Evolutionary conservation across 2,797 vertebrate species (phyloP), one percentile per base, ranked within the genome.

Genomic region (Diceros bicornis): DNA sequence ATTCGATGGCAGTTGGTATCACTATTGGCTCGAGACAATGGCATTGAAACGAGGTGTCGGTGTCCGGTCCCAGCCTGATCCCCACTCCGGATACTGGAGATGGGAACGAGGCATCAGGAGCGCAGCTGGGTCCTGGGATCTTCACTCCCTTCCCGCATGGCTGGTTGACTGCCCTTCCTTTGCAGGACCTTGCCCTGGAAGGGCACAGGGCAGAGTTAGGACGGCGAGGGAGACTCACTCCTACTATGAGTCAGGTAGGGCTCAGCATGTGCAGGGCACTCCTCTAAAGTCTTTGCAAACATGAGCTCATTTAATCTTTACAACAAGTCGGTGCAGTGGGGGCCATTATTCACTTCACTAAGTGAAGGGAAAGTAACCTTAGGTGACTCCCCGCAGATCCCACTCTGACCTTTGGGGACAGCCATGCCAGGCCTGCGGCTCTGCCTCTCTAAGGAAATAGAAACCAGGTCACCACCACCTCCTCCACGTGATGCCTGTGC

Each of bases 41-140:
- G 41, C 12, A 17, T 1, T 17, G 12, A 44, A 34, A 69, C 37
- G 41, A 18, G 34, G 27, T 13, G 8, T 4, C 50, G 0, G 47
- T 21, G 27, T 21, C 21, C 9, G 62, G n/a, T n/a, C 66, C 69
- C 7, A 25, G 37, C 23, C 61, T 32, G 34, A 3, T 29, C 77
- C 55, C 47, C 4, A 0, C 32, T 68, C 25, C 12, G 82, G 25
- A 29, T 2, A 12, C 10, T 12, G 2, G 1, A 61, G n/a, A 55
- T 6, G 2, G 32, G 34, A 12, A 18, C 0, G 0, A n/a, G 34
- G 83, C 32, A 55, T 41, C 7, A 0, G 25, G 12, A 37, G 0
- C 18, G 23, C 18, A 12, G 77, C 6, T 14, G 41, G 9, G 72
- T 27, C 78, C 29, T 11, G 50, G 34, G 37, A n/a, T 57, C 89